Evolutionary conservation across 2,888 invertebrate genomes (phyloP), one percentile per base, ranked within the genome.

Genomic region (Rugalucina vietnamica): DNA sequence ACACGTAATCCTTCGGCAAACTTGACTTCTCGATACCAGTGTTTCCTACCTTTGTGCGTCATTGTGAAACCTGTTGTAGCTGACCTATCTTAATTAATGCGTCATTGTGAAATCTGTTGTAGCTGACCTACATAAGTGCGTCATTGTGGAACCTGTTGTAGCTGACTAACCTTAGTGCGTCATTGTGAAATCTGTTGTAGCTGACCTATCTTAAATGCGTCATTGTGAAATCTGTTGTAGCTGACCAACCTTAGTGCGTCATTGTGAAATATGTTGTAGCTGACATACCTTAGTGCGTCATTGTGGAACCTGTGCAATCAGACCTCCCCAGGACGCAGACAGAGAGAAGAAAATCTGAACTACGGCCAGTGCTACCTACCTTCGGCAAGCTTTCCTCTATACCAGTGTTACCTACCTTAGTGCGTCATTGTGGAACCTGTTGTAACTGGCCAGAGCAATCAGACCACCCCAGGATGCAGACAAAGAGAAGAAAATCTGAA

Each of bases 71-170:
- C 93, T 91, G 89, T 95, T n/a, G n/a, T n/a, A n/a, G n/a, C n/a
- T n/a, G n/a, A n/a, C n/a, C n/a, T n/a, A n/a, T n/a, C n/a, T n/a
- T n/a, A n/a, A n/a, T n/a, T n/a, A n/a, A n/a, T n/a, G n/a, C n/a
- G n/a, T n/a, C n/a, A n/a, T n/a, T n/a, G n/a, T n/a, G n/a, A n/a
- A n/a, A n/a, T n/a, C n/a, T 24, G 54, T 10, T 29, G 2, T n/a
- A 8, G 27, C 4, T 54, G 8, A 54, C 75, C 78, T 87, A 93
- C 93, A 92, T 90, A 54, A 94, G 82, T 27, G 88, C 86, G 79
- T 95, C 93, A 79, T 95, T 95, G 75, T 95, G 93, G 88, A 95
- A 95, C 27, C 93, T 91, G 89, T 95, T 95, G 88, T 95, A 95
- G 82, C 94, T 94, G 71, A 94, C 91, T 77, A 88, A n/a, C n/a